Evolutionary conservation across 64 coral and sea anemone species (phyloP).

Genomic region (Exaiptasia diaphana): DNA sequence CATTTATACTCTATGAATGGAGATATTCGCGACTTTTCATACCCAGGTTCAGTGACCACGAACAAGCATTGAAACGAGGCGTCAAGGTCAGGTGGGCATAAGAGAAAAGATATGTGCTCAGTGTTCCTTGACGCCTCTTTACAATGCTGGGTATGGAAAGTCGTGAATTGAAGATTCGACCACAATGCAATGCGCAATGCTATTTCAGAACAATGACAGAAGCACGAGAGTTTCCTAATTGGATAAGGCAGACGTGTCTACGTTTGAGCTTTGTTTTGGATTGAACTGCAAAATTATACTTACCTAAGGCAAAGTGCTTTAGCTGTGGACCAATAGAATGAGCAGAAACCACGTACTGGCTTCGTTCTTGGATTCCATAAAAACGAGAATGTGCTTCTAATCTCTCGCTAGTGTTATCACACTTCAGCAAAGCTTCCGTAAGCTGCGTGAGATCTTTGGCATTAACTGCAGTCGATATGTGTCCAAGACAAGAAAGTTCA

Average conservation of each 20-base stretch:
- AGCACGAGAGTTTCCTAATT: neutral
- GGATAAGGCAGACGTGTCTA: slow-evolving; percentile 2
- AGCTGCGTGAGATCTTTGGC: slow-evolving; percentile 54
- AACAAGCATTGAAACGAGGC: too few relatives aligned
- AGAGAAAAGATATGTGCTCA: too few relatives aligned
- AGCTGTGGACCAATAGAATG: neutral
- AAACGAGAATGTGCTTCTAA: slow-evolving; percentile 1
- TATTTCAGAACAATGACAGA: slow-evolving; percentile 38
- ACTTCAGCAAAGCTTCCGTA: slow-evolving; percentile 3
- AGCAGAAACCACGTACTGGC: neutral
- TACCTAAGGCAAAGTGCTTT: slow-evolving; percentile 30
- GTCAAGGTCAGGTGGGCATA: too few relatives aligned
- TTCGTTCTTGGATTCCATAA: neutral
- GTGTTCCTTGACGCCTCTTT: too few relatives aligned
- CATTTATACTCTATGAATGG: too few relatives aligned
- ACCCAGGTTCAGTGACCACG: too few relatives aligned
- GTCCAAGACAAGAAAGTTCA: slow-evolving; percentile 56
- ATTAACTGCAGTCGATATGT: slow-evolving; percentile 66
- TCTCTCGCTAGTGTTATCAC: neutral
- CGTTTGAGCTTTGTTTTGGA: slow-evolving; percentile 12
- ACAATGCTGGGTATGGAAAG: too few relatives aligned
- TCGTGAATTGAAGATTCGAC: too few relatives aligned
- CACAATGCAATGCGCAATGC: too few relatives aligned
- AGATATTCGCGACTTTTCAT: too few relatives aligned
- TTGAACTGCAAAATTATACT: neutral